Base-by-base conservation (phyloP, 2,888 invertebrate species). In the Lepidonotus clava region DNA sequence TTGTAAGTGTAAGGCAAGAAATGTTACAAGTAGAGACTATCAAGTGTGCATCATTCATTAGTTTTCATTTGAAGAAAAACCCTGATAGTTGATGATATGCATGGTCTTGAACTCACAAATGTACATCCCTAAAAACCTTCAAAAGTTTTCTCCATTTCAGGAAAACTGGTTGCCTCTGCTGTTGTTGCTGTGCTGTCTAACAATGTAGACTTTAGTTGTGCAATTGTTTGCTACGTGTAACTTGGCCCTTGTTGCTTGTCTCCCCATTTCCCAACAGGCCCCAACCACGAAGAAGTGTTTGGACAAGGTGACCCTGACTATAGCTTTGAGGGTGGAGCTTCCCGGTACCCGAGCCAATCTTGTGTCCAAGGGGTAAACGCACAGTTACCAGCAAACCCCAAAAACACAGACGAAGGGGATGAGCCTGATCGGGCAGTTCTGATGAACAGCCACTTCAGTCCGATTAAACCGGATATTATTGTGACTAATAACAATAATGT, bases 301-400 rank as follows among this genome's bases (percentile, higher is more conserved):
- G n/a, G 24, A 8, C 6, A 21, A 6, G n/a, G 66, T 66, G 66
- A 28, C 6, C 14, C 11, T 14, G 51, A 51, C 21, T 11, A 51
- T 11, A 51, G 51, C 51, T 80, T 46, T 80, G 80, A 80, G 80
- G 80, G 51, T 18, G 80, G 80, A 28, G 80, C 80, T 11, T 46
- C 80, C 51, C 41, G 24, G 51, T 80, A 80, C 34, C 28, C 24
- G 5, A 51, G 51, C 28, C 46, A 46, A 18, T 80, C 71, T 38
- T 36, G 36, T 18, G 34, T 8, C 71, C 71, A 71, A 21, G 71
- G 71, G 8, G 71, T 38, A 18, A 38, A 8, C 36, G 14, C 34
- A 34, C 36, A 71, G 18, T 14, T 89, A 91, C 28, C 91, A 91
- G n/a, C n/a, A n/a, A n/a, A n/a, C n/a, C 76, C 91, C 92, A 0